Base-by-base conservation (phyloP, 1,140 invertebrate species). In the Lordiphosa collinella region DNA sequence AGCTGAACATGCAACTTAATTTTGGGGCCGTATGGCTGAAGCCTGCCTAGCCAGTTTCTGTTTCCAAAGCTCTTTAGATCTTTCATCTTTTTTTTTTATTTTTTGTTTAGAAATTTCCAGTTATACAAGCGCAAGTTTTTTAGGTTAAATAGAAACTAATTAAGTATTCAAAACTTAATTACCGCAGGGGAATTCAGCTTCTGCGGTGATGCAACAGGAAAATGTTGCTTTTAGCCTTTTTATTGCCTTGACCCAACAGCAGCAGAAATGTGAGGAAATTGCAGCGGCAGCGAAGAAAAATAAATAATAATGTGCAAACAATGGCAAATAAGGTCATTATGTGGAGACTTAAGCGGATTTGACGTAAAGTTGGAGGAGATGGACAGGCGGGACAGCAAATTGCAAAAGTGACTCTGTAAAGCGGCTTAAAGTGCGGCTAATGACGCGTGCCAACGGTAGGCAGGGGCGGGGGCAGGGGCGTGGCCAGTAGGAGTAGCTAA, bases 311-410 rank as follows among this genome's bases (percentile, higher is more conserved):
- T 78, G 63, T 84, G 67, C 78, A 82, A 60, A 84, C 78, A 72
- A 75, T 84, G 67, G 72, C 71, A 73, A 84, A 82, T 82, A 85
- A 84, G 78, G 78, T 82, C 63, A 82, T 82, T 82, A 82, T 72
- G 76, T 64, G 60, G 53, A 59, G 59, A 78, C 37, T 82, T 85
- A 82, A 84, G 78, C 72, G 48, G 79, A 78, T 82, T 82, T 84
- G 72, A 73, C 63, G 62, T 60, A 54, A 43, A 38, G 59, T 35
- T 16, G n/a, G 31, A 18, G 11, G 14, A 14, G 14, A 41, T 13
- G 22, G 43, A 47, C 32, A 43, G 51, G 37, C 50, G 29, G 25
- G 63, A 16, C 16, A 48, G 25, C 10, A 62, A 61, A 61, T 82
- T 84, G 71, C 78, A 82, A 82, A 84, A 82, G 58, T 71, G 25